phyloP scores from a whole-genome alignment of 2,113 vertebrate genomes.

The Pseudonaja textilis region DNA sequence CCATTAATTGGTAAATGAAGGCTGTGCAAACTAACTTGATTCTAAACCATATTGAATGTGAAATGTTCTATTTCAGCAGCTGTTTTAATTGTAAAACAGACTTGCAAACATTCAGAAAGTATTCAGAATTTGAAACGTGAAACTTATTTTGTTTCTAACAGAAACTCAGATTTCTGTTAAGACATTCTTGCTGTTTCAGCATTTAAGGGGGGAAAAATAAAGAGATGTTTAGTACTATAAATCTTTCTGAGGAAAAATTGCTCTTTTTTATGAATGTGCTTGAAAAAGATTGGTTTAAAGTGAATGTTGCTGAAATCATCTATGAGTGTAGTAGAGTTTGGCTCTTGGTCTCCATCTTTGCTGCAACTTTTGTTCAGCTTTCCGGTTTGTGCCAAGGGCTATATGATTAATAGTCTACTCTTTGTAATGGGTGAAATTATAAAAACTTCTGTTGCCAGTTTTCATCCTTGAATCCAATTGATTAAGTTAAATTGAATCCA shows the following conservation, averaged over 20 bases:
- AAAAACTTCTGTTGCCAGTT: slow-evolving; percentile 2
- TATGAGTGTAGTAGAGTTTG: neutral
- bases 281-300: slow-evolving; percentile 13
- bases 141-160: no score
- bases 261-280: neutral
- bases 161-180: neutral
- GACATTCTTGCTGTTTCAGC: neutral
- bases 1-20: neutral
- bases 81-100: neutral
- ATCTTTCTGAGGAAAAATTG: neutral
- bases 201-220: neutral
- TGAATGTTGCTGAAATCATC: neutral
- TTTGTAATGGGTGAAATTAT: neutral
- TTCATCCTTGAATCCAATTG: slow-evolving; percentile 6
- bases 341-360: neutral
- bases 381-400: neutral
- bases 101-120: neutral
- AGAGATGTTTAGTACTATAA: neutral
- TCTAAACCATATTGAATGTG: neutral
- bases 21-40: neutral
- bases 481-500: neutral
- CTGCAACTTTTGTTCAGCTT: slow-evolving; percentile 3
- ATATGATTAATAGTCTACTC: neutral
- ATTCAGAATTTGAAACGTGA: neutral
- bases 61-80: neutral